phyloP scores from a whole-genome alignment of 2,797 vertebrate genomes.

The Brachymystax lenok region DNA sequence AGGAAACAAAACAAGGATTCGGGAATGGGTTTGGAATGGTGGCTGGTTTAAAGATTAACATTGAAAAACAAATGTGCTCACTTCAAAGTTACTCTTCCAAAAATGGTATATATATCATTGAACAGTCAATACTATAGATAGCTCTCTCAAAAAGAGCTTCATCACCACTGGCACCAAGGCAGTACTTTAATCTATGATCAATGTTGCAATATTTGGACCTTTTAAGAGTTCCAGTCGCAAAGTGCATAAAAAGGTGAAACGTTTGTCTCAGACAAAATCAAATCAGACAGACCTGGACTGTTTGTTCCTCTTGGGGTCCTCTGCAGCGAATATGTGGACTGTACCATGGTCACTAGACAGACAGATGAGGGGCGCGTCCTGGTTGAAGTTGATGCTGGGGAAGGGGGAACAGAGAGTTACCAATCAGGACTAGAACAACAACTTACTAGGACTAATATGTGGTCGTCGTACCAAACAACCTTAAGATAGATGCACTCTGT shows the following conservation, averaged over 20 bases:
- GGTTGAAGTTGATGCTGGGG: constrained; percentile 95
- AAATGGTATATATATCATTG: too few relatives aligned
- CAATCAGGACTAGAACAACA: not conserved
- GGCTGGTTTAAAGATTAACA: not conserved
- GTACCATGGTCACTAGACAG: constrained; percentile 98
- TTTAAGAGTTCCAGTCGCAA: too few relatives aligned
- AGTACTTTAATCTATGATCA: not conserved
- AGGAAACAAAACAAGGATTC: not conserved
- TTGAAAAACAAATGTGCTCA: not conserved
- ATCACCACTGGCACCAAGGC: not conserved
- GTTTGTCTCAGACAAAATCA: not conserved
- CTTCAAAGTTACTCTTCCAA: not conserved
- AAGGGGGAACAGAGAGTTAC: constrained; percentile 48
- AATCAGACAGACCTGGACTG: constrained; percentile 88
- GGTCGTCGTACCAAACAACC: too few relatives aligned
- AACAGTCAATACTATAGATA: not conserved
- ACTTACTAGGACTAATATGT: not conserved
- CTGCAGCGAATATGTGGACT: constrained; percentile 95
- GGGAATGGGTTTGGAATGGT: not conserved
- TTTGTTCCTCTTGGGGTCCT: constrained; percentile 96
- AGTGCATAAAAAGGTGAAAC: not conserved
- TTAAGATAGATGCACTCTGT: not conserved
- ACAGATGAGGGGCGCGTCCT: constrained; percentile 96
- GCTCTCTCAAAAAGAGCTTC: not conserved
- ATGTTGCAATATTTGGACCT: not conserved